Percentiles rank a stretch among this genome's conserved stretches.
These are phyloP conservation scores for Scelioninae gen. 1 DNA, from an alignment of 2,888 invertebrate species.

Conservation along the genomic window DNA sequence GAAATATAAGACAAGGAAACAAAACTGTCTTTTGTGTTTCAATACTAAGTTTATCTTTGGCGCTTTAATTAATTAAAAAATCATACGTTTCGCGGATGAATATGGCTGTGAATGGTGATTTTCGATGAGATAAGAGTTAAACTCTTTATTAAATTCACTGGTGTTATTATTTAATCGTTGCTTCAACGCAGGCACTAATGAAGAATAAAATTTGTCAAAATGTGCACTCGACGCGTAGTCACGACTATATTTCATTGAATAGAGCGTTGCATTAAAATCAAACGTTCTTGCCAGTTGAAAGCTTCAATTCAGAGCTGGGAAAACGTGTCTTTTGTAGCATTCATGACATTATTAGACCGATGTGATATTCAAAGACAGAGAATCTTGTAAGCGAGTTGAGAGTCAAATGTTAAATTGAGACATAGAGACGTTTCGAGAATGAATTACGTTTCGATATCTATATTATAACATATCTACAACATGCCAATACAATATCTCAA, in stretches of 20 bases:
- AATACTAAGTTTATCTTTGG: background rate
- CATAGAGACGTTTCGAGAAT: constrained; percentile 27
- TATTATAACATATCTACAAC: constrained; percentile 6
- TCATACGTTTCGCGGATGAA: background rate
- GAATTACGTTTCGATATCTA: constrained; percentile 14
- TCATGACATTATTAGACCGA: constrained; percentile 51
- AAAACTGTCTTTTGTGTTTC: background rate
- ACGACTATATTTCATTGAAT: constrained; percentile 34
- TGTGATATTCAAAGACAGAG: constrained; percentile 49
- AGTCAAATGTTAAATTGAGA: constrained; percentile 30
- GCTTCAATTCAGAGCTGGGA: constrained; percentile 45
- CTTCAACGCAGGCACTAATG: background rate
- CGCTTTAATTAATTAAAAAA: constrained; percentile 21
- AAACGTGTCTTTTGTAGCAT: constrained; percentile 59
- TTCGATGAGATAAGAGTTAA: background rate
- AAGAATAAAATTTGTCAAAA: constrained; percentile 57
- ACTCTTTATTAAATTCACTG: constrained; percentile 18
- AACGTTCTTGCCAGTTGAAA: constrained; percentile 57
- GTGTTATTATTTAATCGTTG: constrained; percentile 33
- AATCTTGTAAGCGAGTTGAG: constrained; percentile 45
- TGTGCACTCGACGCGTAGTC: constrained; percentile 29
- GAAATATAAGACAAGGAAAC: no score
- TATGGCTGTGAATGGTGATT: background rate
- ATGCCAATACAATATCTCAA: no score
- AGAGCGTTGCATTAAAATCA: constrained; percentile 46